Percentiles rank a stretch among this genome's conserved stretches.
Conservation (phyloP, 2,888 invertebrate species). For the Rhogogaster chlorosoma region DNA sequence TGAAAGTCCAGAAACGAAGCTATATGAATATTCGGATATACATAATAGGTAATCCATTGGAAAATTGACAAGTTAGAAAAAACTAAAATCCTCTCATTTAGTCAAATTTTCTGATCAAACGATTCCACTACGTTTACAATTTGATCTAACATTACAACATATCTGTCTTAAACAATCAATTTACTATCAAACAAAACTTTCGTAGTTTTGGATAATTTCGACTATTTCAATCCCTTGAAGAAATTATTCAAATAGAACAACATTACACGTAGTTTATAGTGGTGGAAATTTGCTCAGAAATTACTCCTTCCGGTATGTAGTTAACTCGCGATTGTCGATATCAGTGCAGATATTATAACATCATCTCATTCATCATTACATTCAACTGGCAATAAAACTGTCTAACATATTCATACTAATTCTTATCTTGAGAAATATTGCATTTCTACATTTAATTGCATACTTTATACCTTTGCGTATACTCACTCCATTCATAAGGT, state of each 20-base stretch:
- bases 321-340: not conserved
- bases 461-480: not conserved
- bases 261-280: not conserved
- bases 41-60: slow-evolving; percentile 69
- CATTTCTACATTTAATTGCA: not conserved
- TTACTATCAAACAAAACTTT: not conserved
- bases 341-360: not conserved
- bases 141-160: not conserved
- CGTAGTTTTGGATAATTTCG: not conserved
- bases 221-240: not conserved
- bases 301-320: slow-evolving; percentile 2
- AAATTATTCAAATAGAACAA: not conserved
- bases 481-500: not conserved
- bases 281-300: slow-evolving; percentile 41
- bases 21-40: slow-evolving; percentile 68
- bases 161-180: not conserved
- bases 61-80: slow-evolving; percentile 46
- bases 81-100: slow-evolving; percentile 21
- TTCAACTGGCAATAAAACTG: not conserved
- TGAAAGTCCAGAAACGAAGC: slow-evolving; percentile 67
- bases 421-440: not conserved
- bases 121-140: not conserved
- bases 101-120: slow-evolving; percentile 2
- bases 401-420: not conserved
- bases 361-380: not conserved